These are phyloP conservation scores for Electrona antarctica DNA, from an alignment of 2,113 vertebrate genomes.

Conservation along the genomic window DNA sequence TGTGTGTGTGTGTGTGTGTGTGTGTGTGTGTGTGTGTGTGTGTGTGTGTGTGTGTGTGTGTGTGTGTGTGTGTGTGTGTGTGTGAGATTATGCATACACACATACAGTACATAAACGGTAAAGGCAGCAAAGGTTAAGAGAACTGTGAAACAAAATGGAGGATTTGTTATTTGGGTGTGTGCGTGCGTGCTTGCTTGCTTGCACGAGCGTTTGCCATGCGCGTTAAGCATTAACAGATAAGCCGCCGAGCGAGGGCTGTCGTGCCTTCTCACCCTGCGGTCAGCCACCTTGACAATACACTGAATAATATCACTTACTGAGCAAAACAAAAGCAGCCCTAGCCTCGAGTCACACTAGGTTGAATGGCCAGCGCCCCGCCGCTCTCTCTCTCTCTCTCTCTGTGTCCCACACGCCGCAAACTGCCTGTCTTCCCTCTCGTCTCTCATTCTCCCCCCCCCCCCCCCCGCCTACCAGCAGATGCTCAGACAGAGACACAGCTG, in stretches of 20 bases:
- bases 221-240: conserved; percentile 48
- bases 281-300: conserved; percentile 16
- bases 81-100: no score
- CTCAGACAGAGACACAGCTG: conserved; percentile 21
- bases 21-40: conserved; percentile 16
- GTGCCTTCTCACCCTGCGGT: conserved; percentile 22
- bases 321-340: conserved; percentile 7
- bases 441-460: neutral
- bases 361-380: neutral
- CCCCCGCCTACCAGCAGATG: neutral
- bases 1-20: conserved; percentile 2
- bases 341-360: neutral
- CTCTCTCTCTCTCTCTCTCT: neutral
- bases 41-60: neutral
- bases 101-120: no score
- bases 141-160: no score
- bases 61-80: no score
- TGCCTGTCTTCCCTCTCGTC: neutral
- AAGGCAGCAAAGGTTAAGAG: no score
- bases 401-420: neutral
- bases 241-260: conserved; percentile 3
- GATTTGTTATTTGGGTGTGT: neutral
- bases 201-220: conserved; percentile 2
- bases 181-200: neutral
- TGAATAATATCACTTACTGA: conserved; percentile 12